A percentile compares a stretch with the other conserved stretches of the same genome.
phyloP scores from a whole-genome alignment of 2,797 vertebrate genomes.

The Sphenodon punctatus region DNA sequence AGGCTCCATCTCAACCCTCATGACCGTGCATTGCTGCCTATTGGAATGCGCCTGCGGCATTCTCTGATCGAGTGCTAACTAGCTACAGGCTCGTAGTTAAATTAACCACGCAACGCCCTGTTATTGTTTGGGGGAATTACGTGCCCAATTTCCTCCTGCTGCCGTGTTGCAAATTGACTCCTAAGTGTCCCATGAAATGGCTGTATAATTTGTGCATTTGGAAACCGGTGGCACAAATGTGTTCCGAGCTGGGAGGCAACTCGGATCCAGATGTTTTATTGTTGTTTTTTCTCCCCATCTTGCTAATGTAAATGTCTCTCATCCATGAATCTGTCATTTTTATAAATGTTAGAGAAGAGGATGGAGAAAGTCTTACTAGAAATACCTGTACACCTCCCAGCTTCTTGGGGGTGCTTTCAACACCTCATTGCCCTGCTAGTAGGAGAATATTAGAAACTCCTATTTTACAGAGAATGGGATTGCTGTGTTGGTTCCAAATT shows the following conservation, averaged over 20 bases:
- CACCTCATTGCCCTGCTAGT: not conserved
- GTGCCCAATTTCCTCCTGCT: conserved; percentile 70
- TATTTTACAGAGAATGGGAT: not conserved
- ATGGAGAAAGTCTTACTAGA: fast-evolving
- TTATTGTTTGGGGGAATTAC: conserved; percentile 62
- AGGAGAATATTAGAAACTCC: not conserved
- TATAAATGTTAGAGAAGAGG: not conserved
- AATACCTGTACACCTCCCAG: not conserved
- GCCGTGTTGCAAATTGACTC: conserved; percentile 68
- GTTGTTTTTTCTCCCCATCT: not conserved
- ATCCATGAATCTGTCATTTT: not conserved
- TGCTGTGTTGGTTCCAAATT: too few relatives aligned
- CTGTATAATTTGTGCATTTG: conserved; percentile 54
- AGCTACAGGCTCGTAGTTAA: conserved; percentile 36
- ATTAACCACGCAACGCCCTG: conserved; percentile 51
- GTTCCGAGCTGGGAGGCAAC: conserved; percentile 1
- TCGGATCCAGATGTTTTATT: not conserved
- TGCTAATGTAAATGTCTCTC: not conserved
- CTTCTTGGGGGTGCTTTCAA: not conserved
- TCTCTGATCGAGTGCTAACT: conserved; percentile 20
- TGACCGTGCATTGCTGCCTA: not conserved
- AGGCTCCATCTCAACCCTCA: not conserved
- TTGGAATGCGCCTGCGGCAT: not conserved
- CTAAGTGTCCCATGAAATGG: conserved; percentile 74
- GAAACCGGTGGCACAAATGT: not conserved